Evolutionary conservation across 2,113 vertebrate species (phyloP).

Genomic region (Chascanopsetta lugubris): DNA sequence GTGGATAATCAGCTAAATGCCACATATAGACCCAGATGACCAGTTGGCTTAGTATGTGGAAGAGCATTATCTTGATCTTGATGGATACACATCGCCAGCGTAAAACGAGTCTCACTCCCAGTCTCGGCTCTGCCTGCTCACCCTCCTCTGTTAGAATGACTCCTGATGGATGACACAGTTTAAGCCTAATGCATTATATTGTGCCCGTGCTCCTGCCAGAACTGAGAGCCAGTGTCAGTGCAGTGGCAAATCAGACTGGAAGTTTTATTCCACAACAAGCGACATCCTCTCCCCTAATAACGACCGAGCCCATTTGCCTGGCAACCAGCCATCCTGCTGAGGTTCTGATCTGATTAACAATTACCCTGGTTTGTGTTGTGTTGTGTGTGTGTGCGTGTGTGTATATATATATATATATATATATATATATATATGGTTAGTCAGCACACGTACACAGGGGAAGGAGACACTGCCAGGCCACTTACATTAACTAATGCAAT

Average conservation of each 20-base stretch:
- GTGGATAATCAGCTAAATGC: no score
- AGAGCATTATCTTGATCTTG: no score
- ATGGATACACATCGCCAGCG: neutral
- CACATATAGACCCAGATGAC: no score
- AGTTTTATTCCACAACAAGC: neutral
- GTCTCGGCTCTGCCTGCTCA: neutral
- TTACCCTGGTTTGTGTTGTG: constrained; percentile 26
- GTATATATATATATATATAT: no score
- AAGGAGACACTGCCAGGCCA: neutral
- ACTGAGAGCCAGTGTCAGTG: constrained; percentile 8
- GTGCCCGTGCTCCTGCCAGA: constrained; percentile 23
- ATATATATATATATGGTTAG: constrained; percentile 24
- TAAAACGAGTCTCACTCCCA: constrained; percentile 4
- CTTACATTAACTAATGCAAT: neutral
- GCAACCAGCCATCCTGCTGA: constrained; percentile 16
- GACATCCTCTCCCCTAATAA: constrained; percentile 9
- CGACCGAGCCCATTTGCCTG: constrained; percentile 15
- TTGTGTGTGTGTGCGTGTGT: no score
- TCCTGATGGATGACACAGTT: constrained; percentile 34
- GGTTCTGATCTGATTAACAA: constrained; percentile 47
- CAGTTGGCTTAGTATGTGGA: no score
- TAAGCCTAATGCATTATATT: constrained; percentile 22
- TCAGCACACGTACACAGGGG: constrained; percentile 5
- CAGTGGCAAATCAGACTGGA: constrained; percentile 12
- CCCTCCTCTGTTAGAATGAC: constrained; percentile 13